Evolutionary conservation across 1,140 invertebrate genomes (phyloP).

Genomic region (Meteorus sp.): DNA sequence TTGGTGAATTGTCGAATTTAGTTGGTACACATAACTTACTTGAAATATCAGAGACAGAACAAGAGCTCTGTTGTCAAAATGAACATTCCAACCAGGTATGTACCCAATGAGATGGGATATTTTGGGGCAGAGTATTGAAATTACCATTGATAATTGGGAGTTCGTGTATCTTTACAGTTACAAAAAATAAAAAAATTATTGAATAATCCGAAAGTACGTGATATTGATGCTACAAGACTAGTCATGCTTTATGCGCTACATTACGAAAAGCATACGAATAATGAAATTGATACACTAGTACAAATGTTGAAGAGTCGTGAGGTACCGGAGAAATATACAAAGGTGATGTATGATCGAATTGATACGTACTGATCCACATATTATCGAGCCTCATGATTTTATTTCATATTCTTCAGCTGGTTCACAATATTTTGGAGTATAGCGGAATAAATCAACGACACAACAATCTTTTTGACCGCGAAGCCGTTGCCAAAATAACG

Average conservation of each 20-base stretch:
- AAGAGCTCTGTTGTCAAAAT: conserved; percentile 91
- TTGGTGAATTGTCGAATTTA: conserved; percentile 89
- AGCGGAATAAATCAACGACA: conserved; percentile 76
- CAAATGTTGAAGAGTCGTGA: conserved; percentile 74
- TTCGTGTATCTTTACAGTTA: conserved; percentile 35
- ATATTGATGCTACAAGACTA: conserved; percentile 82
- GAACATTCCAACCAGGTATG: conserved; percentile 86
- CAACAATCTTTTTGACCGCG: conserved; percentile 82
- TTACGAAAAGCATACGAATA: conserved; percentile 88
- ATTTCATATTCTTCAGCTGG: conserved; percentile 58
- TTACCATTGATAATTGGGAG: conserved; percentile 14
- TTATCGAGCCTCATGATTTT: neutral
- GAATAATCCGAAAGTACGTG: conserved; percentile 69
- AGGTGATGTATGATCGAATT: conserved; percentile 38
- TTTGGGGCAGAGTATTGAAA: neutral
- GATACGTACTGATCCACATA: neutral
- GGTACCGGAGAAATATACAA: conserved; percentile 62
- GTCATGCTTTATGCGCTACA: conserved; percentile 92
- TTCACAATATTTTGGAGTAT: conserved; percentile 77
- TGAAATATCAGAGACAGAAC: conserved; percentile 94
- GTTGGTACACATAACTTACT: conserved; percentile 81
- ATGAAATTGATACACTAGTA: conserved; percentile 76
- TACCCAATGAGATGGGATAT: neutral
- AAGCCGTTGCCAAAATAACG: conserved; percentile 87
- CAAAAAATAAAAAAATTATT: conserved; percentile 75